These are phyloP conservation scores for Sebastes miniatus DNA, from an alignment of 2,797 vertebrate species.

Conservation along the genomic window DNA sequence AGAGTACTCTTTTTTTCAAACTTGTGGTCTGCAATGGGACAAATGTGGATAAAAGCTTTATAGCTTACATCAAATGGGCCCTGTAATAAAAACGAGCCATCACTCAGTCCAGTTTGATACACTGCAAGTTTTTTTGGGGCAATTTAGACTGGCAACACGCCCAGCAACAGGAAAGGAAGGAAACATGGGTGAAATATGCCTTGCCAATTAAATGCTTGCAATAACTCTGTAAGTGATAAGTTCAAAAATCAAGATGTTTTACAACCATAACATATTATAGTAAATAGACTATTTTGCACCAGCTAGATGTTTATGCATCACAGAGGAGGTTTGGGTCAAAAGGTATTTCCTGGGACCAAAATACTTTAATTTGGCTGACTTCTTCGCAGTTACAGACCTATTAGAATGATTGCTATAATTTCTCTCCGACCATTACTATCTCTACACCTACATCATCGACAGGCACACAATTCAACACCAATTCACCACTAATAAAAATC, in stretches of 20 bases:
- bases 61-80: constrained; percentile 57
- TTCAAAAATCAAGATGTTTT: constrained; percentile 16
- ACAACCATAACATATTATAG: constrained; percentile 12
- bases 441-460: constrained; percentile 63
- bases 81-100: constrained; percentile 62
- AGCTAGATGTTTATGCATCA: constrained; percentile 26
- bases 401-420: constrained; percentile 62
- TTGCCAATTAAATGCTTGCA: background rate
- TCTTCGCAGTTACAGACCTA: constrained; percentile 50
- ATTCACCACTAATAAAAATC: constrained; percentile 73
- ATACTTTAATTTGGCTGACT: constrained; percentile 52
- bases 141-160: constrained; percentile 39
- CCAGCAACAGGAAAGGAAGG: background rate
- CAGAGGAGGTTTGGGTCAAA: constrained; percentile 2
- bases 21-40: constrained; percentile 46
- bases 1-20: constrained; percentile 22
- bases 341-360: constrained; percentile 8
- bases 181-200: constrained; percentile 23
- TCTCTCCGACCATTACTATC: constrained; percentile 46
- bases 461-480: constrained; percentile 71
- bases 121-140: constrained; percentile 49
- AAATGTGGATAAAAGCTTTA: constrained; percentile 68
- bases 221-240: constrained; percentile 17
- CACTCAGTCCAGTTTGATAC: constrained; percentile 55
- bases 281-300: constrained; percentile 5